Evolutionary conservation across 2,113 vertebrate species (phyloP), one percentile per base, ranked within the genome.

Genomic region (Rynchops niger): DNA sequence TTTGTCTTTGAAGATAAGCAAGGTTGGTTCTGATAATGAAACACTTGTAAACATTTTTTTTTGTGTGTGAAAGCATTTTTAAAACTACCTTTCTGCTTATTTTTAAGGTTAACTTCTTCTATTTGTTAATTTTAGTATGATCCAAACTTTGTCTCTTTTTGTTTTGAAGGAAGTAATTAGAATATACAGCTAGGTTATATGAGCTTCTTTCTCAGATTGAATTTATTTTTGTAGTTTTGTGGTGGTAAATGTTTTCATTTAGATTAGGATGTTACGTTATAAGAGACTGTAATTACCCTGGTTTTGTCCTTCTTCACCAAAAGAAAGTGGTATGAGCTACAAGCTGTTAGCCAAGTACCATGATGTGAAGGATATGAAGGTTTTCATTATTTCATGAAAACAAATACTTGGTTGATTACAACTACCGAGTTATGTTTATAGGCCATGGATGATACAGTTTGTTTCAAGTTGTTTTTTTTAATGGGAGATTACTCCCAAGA

Each of bases 21-120:
- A 99, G 99, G 99, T 99, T 91, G 85, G 98, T 98, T 96, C 78
- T 96, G 66, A 79, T 82, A 86, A 80, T 40, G 49, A 94, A 92
- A 18, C 6, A 7, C 61, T 40, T 81, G 8, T 70, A 53, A 65
- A 69, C 19, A 0, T 42, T 81, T 86, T 30, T 56, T 87, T n/a
- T n/a, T n/a, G n/a, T n/a, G n/a, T n/a, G n/a, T 29, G 4, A 59
- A 76, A 86, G 5, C 25, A 53, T 82, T 95, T 63, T 82, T 82
- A 42, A 70, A 80, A 63, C 52, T 56, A 29, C 15, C 6, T 88
- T 93, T 78, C 62, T 74, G 9, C 12, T 55, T 88, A 12, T 94
- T 88, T 87, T 70, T 69, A 61, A 59, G 38, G 9, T 67, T 63
- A 86, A 76, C 36, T 78, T 20, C 18, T 65, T 74, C 18, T 73